phyloP scores from a whole-genome alignment of 1,140 invertebrate species.

The Bombus confusus region DNA sequence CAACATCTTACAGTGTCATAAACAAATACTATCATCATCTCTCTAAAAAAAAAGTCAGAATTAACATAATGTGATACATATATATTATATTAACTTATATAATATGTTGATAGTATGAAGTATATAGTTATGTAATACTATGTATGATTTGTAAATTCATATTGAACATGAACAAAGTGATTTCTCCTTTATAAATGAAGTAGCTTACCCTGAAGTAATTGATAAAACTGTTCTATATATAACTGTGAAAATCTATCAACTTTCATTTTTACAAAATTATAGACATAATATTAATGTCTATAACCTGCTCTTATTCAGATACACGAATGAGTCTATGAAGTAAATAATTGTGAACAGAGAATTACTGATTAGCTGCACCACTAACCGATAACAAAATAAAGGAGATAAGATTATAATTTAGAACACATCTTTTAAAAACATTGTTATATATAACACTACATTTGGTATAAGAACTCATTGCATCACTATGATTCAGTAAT shows the following conservation, averaged over 20 bases:
- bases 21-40: conserved; percentile 94
- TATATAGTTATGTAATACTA: background rate
- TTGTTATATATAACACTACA: background rate
- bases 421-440: conserved; percentile 6
- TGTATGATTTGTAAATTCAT: background rate
- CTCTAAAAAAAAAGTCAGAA: conserved; percentile 82
- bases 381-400: conserved; percentile 46
- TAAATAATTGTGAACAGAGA: conserved; percentile 37
- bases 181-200: background rate
- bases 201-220: conserved; percentile 52
- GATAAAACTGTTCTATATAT: conserved; percentile 40
- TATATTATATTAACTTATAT: background rate
- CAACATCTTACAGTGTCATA: conserved; percentile 91
- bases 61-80: background rate
- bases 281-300: conserved; percentile 33
- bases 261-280: conserved; percentile 57
- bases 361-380: conserved; percentile 40
- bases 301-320: conserved; percentile 23
- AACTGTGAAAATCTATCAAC: conserved; percentile 23
- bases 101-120: background rate
- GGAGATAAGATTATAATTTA: conserved; percentile 59
- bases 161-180: background rate
- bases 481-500: background rate
- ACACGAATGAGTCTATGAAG: conserved; percentile 22
- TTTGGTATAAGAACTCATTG: background rate